A percentile compares a stretch with the other conserved stretches of the same genome.
Conservation (phyloP, 2,797 vertebrate species). For the Rhinoraja longicauda region DNA sequence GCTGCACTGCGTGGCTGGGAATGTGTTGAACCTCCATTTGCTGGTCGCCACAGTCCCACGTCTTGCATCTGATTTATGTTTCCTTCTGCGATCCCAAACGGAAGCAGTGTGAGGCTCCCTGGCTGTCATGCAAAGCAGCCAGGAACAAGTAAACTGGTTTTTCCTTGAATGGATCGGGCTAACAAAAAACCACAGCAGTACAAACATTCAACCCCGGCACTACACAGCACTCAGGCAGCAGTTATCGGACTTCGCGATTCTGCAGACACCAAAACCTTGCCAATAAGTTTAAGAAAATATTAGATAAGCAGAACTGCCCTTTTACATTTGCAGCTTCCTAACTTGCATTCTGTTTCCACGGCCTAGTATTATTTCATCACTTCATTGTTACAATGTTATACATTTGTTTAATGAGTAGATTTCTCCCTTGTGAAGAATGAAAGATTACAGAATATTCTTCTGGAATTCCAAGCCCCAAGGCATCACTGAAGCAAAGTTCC, state of each 20-base stretch:
- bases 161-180: constrained; percentile 42
- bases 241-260: constrained; percentile 1
- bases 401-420: constrained; percentile 8
- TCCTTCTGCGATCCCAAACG: constrained; percentile 59
- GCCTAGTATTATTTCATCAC: background rate
- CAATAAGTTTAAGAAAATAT: constrained; percentile 19
- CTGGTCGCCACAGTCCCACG: constrained; percentile 65
- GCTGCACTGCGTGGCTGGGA: background rate
- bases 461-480: background rate
- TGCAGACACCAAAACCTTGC: background rate
- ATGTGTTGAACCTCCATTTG: constrained; percentile 52
- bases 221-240: background rate
- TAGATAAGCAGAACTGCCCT: background rate
- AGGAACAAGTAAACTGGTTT: constrained; percentile 48
- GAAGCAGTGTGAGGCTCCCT: constrained; percentile 56
- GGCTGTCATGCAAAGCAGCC: constrained; percentile 43
- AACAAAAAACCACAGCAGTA: constrained; percentile 26
- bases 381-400: background rate
- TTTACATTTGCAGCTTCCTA: background rate
- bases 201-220: background rate
- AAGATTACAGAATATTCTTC: background rate
- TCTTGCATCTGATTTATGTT: constrained; percentile 66
- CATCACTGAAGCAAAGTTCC: background rate
- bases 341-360: background rate
- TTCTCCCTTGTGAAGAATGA: background rate